Evolutionary conservation across 2,113 vertebrate genomes (phyloP).

Genomic region (Cynocephalus volans): DNA sequence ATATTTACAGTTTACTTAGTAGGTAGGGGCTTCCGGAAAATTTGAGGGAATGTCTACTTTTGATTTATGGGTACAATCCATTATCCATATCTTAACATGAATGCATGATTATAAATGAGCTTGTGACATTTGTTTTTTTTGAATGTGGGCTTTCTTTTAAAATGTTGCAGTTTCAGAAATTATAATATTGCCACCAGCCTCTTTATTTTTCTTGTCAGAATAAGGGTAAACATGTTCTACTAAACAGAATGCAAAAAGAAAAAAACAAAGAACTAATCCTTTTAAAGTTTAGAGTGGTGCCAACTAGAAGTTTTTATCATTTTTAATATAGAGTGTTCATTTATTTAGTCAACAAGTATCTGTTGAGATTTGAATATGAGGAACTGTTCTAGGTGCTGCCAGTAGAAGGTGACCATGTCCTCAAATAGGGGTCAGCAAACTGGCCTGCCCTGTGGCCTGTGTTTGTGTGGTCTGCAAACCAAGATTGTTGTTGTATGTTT

Average conservation of each 20-base stretch:
- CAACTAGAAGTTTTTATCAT: not conserved
- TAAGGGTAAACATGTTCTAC: not conserved
- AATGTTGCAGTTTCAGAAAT: slow-evolving; percentile 1
- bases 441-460: not conserved
- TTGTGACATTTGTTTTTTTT: slow-evolving; percentile 31
- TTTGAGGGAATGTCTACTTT: not conserved
- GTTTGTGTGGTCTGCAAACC: not conserved
- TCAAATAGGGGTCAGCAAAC: rapidly evolving
- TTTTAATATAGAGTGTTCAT: not conserved
- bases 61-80: not conserved
- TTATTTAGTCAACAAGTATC: not conserved
- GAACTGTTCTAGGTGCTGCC: not conserved
- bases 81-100: not conserved
- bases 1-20: slow-evolving; percentile 8
- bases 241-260: not conserved
- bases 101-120: not conserved
- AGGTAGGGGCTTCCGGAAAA: not conserved
- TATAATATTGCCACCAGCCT: not conserved
- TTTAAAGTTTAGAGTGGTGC: not conserved
- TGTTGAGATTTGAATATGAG: not conserved
- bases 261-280: not conserved
- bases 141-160: not conserved
- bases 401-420: not conserved
- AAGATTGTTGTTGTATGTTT: not conserved
- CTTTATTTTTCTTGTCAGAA: slow-evolving; percentile 20